Percentiles rank a stretch among this genome's conserved stretches.
These are phyloP conservation scores for Leptocoma aspasia DNA, from an alignment of 2,113 vertebrate species.

Conservation along the genomic window DNA sequence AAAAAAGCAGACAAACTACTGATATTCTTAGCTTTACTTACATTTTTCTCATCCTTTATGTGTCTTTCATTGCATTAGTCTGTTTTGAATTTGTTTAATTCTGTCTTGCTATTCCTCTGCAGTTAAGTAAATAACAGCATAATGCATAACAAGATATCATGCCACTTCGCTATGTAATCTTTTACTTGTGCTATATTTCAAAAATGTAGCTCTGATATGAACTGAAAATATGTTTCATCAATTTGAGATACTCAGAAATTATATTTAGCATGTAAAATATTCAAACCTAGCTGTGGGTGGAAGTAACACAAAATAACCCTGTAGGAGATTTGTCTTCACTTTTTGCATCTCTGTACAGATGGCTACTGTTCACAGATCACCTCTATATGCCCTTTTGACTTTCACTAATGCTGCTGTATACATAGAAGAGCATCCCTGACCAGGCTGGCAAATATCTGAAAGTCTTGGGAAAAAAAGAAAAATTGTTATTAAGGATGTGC, in stretches of 20 bases:
- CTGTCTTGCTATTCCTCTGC: background rate
- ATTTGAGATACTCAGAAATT: background rate
- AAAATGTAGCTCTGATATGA: background rate
- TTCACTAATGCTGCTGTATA: background rate
- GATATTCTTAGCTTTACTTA: background rate
- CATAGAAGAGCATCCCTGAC: background rate
- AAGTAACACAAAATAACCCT: background rate
- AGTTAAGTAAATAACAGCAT: background rate
- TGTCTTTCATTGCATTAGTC: background rate
- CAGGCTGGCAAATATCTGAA: background rate
- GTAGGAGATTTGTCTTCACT: background rate
- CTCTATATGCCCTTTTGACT: background rate
- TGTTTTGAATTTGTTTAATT: background rate
- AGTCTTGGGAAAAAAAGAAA: background rate
- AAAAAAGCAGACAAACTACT: background rate
- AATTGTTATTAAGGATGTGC: background rate
- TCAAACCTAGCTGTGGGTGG: background rate
- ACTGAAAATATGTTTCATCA: background rate
- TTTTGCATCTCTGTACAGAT: background rate
- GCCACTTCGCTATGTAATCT: background rate
- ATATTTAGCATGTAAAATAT: background rate
- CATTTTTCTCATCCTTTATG: background rate
- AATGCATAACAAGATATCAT: background rate
- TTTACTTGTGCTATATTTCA: background rate
- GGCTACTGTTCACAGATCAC: background rate